Conservation (phyloP, 2,888 invertebrate species). For the Eupithecia centaureata region DNA sequence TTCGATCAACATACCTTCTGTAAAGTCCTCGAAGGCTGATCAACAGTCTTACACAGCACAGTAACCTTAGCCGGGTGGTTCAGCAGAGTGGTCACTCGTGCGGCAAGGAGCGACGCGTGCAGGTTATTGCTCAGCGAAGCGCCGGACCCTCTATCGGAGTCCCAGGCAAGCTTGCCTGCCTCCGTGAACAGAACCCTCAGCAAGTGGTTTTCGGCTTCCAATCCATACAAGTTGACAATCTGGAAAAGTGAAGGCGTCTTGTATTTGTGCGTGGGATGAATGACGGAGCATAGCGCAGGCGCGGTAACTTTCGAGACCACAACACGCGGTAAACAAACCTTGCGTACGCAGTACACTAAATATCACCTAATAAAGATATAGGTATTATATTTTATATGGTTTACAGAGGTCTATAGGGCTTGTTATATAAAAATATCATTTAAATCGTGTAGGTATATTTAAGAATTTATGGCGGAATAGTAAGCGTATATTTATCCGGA, state of each 20-base stretch:
- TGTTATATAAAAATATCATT: no score
- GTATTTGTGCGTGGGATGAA: not conserved
- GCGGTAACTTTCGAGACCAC: not conserved
- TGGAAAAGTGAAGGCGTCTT: slow-evolving; percentile 60
- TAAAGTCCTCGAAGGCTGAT: slow-evolving; percentile 89
- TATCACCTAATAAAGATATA: not conserved
- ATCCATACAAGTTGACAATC: slow-evolving; percentile 95
- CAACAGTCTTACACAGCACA: slow-evolving; percentile 94
- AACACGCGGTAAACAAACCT: not conserved
- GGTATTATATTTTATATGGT: no score
- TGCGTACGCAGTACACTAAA: not conserved
- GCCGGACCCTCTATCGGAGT: slow-evolving; percentile 83
- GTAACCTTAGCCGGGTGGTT: slow-evolving; percentile 94
- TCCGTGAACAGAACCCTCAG: slow-evolving; percentile 95
- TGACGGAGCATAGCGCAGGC: not conserved
- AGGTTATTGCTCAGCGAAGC: slow-evolving; percentile 87
- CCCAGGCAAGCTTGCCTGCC: slow-evolving; percentile 90
- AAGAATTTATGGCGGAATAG: no score
- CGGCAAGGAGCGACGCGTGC: slow-evolving; percentile 86
- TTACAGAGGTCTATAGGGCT: no score
- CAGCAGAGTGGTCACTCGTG: slow-evolving; percentile 87
- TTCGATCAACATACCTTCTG: slow-evolving; percentile 81
- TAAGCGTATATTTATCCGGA: no score
- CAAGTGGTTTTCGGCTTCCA: slow-evolving; percentile 98
- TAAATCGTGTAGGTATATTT: no score